A percentile compares a stretch with the other conserved stretches of the same genome.
Evolutionary conservation across 2,113 vertebrate genomes (phyloP).

Genomic region (Marmota monax): DNA sequence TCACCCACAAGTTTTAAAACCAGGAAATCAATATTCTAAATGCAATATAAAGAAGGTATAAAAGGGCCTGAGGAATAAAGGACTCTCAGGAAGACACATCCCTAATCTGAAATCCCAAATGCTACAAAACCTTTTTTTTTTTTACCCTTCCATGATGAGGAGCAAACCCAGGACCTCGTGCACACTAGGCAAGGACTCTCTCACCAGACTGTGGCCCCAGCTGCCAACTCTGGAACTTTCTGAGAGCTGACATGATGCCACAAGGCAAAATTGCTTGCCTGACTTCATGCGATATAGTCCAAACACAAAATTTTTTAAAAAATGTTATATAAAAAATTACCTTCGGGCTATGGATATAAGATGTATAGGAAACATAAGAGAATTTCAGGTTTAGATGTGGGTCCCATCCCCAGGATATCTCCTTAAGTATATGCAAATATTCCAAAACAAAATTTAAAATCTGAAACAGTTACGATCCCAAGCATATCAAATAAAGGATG

Average conservation of each 20-base stretch:
- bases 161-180: not conserved
- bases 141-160: not conserved
- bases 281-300: not conserved
- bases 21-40: not conserved
- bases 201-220: not conserved
- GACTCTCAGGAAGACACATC: not conserved
- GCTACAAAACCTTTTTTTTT: not conserved
- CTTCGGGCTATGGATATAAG: not conserved
- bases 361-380: not conserved
- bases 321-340: not conserved
- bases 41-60: not conserved
- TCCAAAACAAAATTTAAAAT: not conserved
- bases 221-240: not conserved
- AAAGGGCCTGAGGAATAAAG: not conserved
- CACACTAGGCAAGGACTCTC: not conserved
- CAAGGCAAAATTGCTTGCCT: not conserved
- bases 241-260: not conserved
- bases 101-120: not conserved
- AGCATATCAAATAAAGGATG: not conserved
- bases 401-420: not conserved
- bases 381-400: not conserved
- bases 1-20: not conserved
- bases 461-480: not conserved
- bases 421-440: not conserved
- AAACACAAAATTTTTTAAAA: not conserved